Conservation (phyloP, 2,888 invertebrate species). For the Tetropium fuscum region DNA sequence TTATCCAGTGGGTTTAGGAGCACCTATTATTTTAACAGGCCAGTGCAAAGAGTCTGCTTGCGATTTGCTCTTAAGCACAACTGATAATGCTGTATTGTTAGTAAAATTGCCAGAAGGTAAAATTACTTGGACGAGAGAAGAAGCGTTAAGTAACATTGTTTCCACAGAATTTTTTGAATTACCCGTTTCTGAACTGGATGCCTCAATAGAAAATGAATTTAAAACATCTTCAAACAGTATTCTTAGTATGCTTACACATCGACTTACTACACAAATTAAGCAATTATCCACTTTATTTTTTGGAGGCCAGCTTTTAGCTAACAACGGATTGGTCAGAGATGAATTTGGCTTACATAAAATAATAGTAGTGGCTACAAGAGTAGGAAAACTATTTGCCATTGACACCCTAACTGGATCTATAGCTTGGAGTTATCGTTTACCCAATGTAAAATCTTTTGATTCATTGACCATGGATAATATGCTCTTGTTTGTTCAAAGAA, state of each 20-base stretch:
- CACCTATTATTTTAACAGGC: slow-evolving; percentile 53
- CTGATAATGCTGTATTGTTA: slow-evolving; percentile 76
- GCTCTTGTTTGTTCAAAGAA: slow-evolving; percentile 83
- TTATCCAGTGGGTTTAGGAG: slow-evolving; percentile 57
- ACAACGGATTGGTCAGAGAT: slow-evolving; percentile 81
- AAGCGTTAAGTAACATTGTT: slow-evolving; percentile 86
- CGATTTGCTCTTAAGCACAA: slow-evolving; percentile 73
- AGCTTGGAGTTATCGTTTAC: slow-evolving; percentile 79
- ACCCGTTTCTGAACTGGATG: slow-evolving; percentile 94
- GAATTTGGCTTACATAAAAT: slow-evolving; percentile 98
- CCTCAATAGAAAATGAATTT: slow-evolving; percentile 95
- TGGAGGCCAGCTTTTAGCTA: slow-evolving; percentile 64
- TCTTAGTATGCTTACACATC: slow-evolving; percentile 74
- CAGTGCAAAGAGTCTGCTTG: slow-evolving; percentile 66
- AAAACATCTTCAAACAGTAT: slow-evolving; percentile 71
- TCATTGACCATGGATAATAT: slow-evolving; percentile 68
- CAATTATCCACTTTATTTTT: slow-evolving; percentile 73
- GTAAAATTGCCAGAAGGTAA: slow-evolving; percentile 74
- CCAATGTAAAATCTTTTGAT: slow-evolving; percentile 72
- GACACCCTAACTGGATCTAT: slow-evolving; percentile 84
- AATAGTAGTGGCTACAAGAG: slow-evolving; percentile 86
- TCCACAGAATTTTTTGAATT: slow-evolving; percentile 94
- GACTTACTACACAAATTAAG: slow-evolving; percentile 74
- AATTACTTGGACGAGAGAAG: slow-evolving; percentile 89
- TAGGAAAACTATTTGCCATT: slow-evolving; percentile 89